Conservation (phyloP, 1,140 invertebrate species). For the Zaprionus ornatus region DNA sequence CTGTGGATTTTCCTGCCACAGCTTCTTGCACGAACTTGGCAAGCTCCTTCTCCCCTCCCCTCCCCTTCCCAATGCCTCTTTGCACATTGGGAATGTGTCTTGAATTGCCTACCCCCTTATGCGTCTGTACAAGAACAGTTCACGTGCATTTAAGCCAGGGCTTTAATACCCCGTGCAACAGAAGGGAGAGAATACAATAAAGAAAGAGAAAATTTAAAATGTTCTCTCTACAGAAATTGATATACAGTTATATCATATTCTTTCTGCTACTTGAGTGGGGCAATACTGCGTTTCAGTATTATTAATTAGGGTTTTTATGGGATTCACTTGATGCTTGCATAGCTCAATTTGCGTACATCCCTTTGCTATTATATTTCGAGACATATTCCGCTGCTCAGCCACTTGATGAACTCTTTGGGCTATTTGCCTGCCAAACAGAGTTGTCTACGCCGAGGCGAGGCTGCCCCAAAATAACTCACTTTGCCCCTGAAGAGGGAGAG, state of each 20-base stretch:
- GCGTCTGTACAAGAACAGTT: background rate
- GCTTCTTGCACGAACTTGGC: conserved; percentile 7
- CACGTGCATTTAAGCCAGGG: background rate
- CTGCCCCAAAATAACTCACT: conserved; percentile 14
- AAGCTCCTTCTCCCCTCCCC: background rate
- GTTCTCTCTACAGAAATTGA: background rate
- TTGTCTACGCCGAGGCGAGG: background rate
- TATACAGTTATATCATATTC: background rate
- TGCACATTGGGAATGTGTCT: conserved; percentile 18
- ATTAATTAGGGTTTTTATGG: background rate
- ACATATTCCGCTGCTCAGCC: background rate
- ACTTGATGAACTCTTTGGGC: conserved; percentile 14
- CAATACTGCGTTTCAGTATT: background rate
- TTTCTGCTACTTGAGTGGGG: too few species aligned
- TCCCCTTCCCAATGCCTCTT: background rate
- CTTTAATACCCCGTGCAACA: background rate
- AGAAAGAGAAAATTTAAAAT: background rate
- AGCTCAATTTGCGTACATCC: background rate
- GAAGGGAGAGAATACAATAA: background rate
- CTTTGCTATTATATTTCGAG: background rate
- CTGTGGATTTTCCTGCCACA: background rate
- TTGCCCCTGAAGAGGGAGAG: background rate
- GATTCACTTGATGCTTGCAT: background rate
- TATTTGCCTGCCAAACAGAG: conserved; percentile 7
- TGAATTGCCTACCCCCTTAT: conserved; percentile 59